Conservation (phyloP, 2,797 vertebrate species). For the Astyanax mexicanus region DNA sequence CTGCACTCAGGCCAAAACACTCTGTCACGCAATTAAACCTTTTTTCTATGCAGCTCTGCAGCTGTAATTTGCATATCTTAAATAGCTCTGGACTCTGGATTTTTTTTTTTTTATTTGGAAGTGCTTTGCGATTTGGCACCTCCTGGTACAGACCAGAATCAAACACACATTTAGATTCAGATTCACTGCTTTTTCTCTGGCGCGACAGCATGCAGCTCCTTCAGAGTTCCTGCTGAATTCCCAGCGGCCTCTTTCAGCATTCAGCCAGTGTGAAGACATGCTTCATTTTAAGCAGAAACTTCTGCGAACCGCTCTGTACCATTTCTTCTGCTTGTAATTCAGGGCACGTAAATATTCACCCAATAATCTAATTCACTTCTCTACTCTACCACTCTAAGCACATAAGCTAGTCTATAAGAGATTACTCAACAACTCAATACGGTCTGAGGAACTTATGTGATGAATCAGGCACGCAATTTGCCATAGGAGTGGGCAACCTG, state of each 20-base stretch:
- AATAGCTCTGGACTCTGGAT: not conserved
- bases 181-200: not conserved
- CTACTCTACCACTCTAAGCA: no score
- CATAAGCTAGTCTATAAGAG: no score
- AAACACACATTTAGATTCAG: not conserved
- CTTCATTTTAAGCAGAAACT: not conserved
- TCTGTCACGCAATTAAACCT: conserved; percentile 5
- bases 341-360: no score
- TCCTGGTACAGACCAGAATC: not conserved
- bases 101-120: not conserved
- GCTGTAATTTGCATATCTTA: not conserved
- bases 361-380: no score
- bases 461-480: no score
- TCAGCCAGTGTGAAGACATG: not conserved
- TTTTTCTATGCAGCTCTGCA: not conserved
- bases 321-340: not conserved
- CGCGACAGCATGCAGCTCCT: not conserved
- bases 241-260: not conserved
- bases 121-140: not conserved
- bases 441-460: no score
- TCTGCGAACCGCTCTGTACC: not conserved
- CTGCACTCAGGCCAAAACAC: not conserved
- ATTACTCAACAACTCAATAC: no score
- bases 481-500: no score
- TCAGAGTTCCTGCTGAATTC: not conserved